Evolutionary conservation across 2,888 invertebrate genomes (phyloP), one percentile per base, ranked within the genome.

Genomic region (Nesidiocoris tenuis): DNA sequence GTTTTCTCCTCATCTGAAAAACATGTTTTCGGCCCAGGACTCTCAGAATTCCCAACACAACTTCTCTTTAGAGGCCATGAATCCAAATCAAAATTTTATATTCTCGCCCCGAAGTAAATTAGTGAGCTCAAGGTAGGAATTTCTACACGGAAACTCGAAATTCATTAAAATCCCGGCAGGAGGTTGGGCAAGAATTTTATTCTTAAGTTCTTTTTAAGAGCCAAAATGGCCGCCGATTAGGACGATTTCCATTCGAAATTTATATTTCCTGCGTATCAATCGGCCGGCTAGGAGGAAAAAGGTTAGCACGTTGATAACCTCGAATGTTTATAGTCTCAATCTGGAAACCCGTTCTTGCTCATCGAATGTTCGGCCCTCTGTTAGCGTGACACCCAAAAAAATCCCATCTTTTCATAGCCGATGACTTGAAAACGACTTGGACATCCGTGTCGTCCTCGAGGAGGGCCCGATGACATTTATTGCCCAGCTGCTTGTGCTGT

Each of bases 201-300:
- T 39, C 39, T 12, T 12, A 12, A 3, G 39, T 39, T 39, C 39
- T 7, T 39, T 39, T 39, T 39, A 12, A 3, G 39, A 39, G 39
- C 39, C 39, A 12, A 39, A 39, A 39, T 39, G 39, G 39, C 39
- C 5, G 39, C 25, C 5, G 9, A 66, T 18, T 18, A 22, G 55
- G 22, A 56, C 5, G 56, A 56, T 21, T 54, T 19, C 55, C 55
- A 23, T 56, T 67, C 16, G 55, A 25, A 72, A 72, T 72, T 72
- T 72, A 72, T 72, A 72, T 72, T 61, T 72, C 72, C 63, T 72
- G 72, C 54, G 61, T 72, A 63, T 39, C 17, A 72, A 72, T 72
- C 22, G 70, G 25, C 61, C 24, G 12, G 19, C 25, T 25, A 16
- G 19, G 22, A n/a, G 21, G 55, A 18, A 7, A 59, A 18, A 18